Evolutionary conservation across 2,888 invertebrate genomes (phyloP).

Genomic region (Gerosis bhagava): DNA sequence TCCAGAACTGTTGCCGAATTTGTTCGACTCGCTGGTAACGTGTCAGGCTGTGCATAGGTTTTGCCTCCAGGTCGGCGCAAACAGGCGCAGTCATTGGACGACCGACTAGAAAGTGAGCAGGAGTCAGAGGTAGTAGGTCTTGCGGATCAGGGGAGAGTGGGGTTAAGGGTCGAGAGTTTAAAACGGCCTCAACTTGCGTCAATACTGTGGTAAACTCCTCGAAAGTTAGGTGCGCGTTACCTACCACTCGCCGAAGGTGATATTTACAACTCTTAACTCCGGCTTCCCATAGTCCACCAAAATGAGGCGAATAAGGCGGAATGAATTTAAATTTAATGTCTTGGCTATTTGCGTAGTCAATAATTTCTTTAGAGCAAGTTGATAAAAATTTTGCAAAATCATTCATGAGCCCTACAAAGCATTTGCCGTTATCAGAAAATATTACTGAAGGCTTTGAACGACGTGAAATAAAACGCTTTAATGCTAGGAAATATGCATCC

Average conservation of each 20-base stretch:
- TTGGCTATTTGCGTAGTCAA: constrained; percentile 25
- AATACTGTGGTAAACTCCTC: no score
- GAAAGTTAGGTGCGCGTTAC: constrained; percentile 14
- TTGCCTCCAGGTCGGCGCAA: no score
- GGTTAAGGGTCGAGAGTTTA: no score
- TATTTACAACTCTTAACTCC: constrained; percentile 26
- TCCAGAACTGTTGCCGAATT: no score
- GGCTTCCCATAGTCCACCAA: constrained; percentile 30
- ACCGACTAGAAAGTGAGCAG: no score
- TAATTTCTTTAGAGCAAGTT: background rate
- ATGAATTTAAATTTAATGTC: constrained; percentile 29
- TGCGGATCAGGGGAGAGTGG: no score
- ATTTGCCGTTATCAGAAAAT: constrained; percentile 38
- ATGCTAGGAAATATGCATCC: constrained; percentile 36
- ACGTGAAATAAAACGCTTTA: constrained; percentile 38
- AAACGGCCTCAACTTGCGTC: no score
- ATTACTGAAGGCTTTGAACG: constrained; percentile 39
- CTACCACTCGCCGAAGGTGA: constrained; percentile 14
- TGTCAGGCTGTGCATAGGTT: no score
- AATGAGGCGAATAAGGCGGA: constrained; percentile 31
- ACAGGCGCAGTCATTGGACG: no score
- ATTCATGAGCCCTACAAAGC: constrained; percentile 27
- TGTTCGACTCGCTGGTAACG: no score
- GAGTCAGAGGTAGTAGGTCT: no score
- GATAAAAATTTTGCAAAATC: constrained; percentile 25